Base-by-base conservation (phyloP, 1,140 invertebrate species). In the Drepana arcuata region DNA sequence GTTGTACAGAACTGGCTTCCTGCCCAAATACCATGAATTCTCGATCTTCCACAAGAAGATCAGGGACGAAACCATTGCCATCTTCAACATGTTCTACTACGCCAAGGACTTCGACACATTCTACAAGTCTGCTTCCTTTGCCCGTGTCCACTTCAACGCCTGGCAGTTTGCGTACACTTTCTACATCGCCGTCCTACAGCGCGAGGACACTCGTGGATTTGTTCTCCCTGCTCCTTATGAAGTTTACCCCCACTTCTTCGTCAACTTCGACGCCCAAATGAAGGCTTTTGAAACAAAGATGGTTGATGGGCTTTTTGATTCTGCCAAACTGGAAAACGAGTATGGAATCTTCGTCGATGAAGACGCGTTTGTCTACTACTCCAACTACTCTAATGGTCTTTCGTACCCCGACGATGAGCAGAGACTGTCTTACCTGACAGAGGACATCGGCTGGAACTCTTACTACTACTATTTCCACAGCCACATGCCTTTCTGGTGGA, bases 391-490 rank as follows among this genome's bases (percentile, higher is more conserved):
- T 4, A 85, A 86, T 41, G 72, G 74, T 46, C 77, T 85, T 18
- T 54, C 81, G 1, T 71, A 72, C 34, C 48, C 61, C n/a, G 80
- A 87, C 47, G 62, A 81, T 1, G 89, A 93, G 52, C 85, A 88
- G 56, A 84, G 83, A 38, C 45, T 93, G 11, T 83, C 88, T 15
- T 93, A 93, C 82, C 92, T 91, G 75, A 89, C 87, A 15, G 89
- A 93, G 53, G 91, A 92, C 58, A 77, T 89, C 41, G 86, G 87
- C 26, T 71, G 91, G 32, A 93, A 92, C 71, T 62, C 87, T 4
- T 91, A 85, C 69, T 90, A 92, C 80, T 90, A 86, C 72, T 88
- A 91, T 69, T 86, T 88, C 82, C 88, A 91, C 46, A 65, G 85
- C 32, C 74, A 86, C 14, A 88, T 88, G 68, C 89, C 91, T 32